These are phyloP conservation scores for Mungos mungo DNA, from an alignment of 2,113 vertebrate genomes.

Conservation along the genomic window DNA sequence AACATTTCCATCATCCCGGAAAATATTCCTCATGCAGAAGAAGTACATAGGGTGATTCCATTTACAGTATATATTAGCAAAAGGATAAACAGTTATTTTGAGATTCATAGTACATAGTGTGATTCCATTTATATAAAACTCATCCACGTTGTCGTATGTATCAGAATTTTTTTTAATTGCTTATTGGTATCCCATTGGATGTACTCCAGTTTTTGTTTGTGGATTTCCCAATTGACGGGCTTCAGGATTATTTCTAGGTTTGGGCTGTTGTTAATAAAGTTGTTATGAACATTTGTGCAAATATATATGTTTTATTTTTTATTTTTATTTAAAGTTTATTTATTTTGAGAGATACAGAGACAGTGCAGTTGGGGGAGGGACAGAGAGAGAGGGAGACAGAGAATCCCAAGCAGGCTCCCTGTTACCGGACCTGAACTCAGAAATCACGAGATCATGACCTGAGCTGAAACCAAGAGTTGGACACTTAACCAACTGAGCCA, in stretches of 20 bases:
- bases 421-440: too few species aligned
- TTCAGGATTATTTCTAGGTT: neutral
- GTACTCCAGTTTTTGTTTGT: neutral
- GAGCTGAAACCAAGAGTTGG: too few species aligned
- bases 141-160: neutral
- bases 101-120: neutral
- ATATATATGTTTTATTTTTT: neutral
- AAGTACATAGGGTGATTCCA: too few species aligned
- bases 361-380: too few species aligned
- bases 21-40: neutral
- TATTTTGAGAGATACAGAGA: too few species aligned
- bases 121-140: too few species aligned
- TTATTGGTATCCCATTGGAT: neutral
- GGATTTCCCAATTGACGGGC: neutral
- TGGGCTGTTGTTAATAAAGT: neutral
- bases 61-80: too few species aligned
- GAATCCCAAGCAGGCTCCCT: too few species aligned
- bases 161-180: neutral
- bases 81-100: neutral
- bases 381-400: too few species aligned
- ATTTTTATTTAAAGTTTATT: too few species aligned
- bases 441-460: too few species aligned
- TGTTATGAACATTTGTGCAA: neutral
- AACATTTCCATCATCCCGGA: neutral
- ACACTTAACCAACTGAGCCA: too few species aligned